Conservation (phyloP, 1,140 invertebrate genomes). For the Caenorhabditis remanei region DNA sequence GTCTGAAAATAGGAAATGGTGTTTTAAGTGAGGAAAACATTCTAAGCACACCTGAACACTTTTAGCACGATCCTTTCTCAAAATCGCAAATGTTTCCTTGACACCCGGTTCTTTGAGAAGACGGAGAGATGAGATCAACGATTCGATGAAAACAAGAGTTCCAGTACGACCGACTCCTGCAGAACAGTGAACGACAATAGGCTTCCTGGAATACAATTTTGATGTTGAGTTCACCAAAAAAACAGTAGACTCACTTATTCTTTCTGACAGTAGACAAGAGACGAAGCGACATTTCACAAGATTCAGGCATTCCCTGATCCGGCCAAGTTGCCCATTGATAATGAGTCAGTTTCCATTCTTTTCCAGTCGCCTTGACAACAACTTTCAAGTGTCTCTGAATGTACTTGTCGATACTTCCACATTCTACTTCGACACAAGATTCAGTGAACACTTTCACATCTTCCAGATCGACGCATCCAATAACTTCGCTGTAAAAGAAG, state of each 20-base stretch:
- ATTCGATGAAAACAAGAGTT: constrained; percentile 10
- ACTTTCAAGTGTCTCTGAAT: neutral
- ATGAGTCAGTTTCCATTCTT: constrained; percentile 18
- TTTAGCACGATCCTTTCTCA: constrained; percentile 36
- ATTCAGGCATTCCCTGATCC: constrained; percentile 32
- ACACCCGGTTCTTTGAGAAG: neutral
- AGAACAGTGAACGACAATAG: constrained; percentile 5
- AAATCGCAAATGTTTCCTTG: neutral
- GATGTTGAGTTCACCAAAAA: neutral
- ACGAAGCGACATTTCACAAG: constrained; percentile 5
- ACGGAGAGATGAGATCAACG: constrained; percentile 3
- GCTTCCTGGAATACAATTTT: neutral
- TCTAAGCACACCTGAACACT: constrained; percentile 15
- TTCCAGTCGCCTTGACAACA: constrained; percentile 3
- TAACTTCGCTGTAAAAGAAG: neutral
- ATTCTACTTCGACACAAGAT: neutral
- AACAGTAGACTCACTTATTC: neutral
- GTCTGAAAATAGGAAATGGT: neutral
- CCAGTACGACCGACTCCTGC: constrained; percentile 31
- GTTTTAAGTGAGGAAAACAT: neutral
- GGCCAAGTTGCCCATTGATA: constrained; percentile 41
- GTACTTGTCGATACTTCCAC: neutral
- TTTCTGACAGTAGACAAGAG: neutral
- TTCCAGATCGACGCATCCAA: neutral
- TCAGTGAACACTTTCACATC: neutral